Evolutionary conservation across 1,140 invertebrate genomes (phyloP).

Genomic region (Procambarus clarkii): DNA sequence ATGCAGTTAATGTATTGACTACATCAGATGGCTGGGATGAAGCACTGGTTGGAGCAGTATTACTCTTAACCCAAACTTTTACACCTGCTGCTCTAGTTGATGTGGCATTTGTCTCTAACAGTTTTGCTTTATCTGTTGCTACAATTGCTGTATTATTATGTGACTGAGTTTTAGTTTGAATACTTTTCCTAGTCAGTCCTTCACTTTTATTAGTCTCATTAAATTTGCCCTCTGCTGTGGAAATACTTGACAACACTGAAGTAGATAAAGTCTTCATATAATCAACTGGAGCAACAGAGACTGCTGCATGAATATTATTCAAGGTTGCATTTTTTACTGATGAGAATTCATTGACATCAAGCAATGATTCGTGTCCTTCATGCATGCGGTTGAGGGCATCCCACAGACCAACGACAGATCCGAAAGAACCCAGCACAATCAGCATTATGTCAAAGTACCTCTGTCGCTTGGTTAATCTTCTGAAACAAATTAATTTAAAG

Average conservation of each 20-base stretch:
- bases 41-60: not conserved
- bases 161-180: not conserved
- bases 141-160: not conserved
- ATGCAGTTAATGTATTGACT: not conserved
- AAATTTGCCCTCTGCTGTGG: not conserved
- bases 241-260: not conserved
- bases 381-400: conserved; percentile 72
- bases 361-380: conserved; percentile 50
- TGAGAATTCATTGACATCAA: conserved; percentile 66
- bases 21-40: not conserved
- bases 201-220: not conserved
- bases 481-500: not conserved
- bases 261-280: not conserved
- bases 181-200: not conserved
- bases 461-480: conserved; percentile 74
- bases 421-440: conserved; percentile 75
- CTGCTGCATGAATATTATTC: not conserved
- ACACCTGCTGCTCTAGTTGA: not conserved
- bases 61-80: no score
- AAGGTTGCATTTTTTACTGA: conserved; percentile 33
- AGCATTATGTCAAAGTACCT: conserved; percentile 75
- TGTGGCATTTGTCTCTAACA: not conserved
- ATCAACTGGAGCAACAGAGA: not conserved
- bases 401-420: conserved; percentile 74
- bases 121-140: not conserved